phyloP scores from a whole-genome alignment of 2,888 invertebrate species.

The Adelognathus sp. region DNA sequence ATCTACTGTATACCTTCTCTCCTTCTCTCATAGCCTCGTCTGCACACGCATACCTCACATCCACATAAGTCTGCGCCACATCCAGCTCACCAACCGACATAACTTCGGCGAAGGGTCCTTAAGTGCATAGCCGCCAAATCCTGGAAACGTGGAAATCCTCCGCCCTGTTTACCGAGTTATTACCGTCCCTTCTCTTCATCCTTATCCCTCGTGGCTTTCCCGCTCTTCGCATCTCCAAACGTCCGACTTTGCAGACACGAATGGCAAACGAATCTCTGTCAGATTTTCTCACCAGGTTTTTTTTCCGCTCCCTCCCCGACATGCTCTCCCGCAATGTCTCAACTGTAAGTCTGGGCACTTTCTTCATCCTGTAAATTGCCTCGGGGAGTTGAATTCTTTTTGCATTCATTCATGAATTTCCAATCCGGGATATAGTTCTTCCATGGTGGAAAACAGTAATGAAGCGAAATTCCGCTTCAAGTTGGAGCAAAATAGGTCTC shows the following conservation, averaged over 20 bases:
- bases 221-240: neutral
- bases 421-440: no score
- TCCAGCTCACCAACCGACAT: constrained; percentile 49
- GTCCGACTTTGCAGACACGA: neutral
- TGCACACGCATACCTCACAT: neutral
- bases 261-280: neutral
- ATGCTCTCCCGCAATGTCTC: neutral
- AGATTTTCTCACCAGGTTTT: neutral
- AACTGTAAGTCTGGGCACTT: neutral
- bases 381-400: neutral
- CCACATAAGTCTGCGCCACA: constrained; percentile 49
- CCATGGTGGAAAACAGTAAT: no score
- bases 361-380: neutral
- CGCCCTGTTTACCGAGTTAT: constrained; percentile 69
- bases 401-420: no score
- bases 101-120: constrained; percentile 62
- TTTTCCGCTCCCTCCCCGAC: neutral
- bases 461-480: no score
- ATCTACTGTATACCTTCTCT: constrained; percentile 11
- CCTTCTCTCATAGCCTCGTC: constrained; percentile 8
- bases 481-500: no score
- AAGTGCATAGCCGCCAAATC: constrained; percentile 64
- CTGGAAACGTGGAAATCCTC: neutral
- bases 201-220: neutral
- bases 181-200: constrained; percentile 31